Percentiles rank a stretch among this genome's conserved stretches.
phyloP scores from a whole-genome alignment of 2,888 invertebrate species.

The Eupithecia pulchellata region DNA sequence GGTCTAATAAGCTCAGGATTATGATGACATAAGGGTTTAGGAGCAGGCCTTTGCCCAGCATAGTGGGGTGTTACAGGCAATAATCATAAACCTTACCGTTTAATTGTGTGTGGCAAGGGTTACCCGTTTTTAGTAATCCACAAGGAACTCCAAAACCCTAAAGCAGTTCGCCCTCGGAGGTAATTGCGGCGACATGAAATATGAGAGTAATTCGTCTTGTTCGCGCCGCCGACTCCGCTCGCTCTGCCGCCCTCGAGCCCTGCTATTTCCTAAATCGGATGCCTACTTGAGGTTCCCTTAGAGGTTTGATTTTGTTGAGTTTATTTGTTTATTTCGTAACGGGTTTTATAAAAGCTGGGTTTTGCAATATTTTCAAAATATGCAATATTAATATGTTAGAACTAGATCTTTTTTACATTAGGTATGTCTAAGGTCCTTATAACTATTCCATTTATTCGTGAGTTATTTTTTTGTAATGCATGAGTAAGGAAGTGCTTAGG shows the following conservation, averaged over 20 bases:
- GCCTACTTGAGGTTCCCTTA: constrained; percentile 2
- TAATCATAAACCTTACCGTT: no score
- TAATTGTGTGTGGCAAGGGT: background rate
- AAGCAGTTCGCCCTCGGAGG: constrained; percentile 36
- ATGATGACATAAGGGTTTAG: no score
- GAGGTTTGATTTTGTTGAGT: background rate
- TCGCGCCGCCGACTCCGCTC: constrained; percentile 42
- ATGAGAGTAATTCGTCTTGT: constrained; percentile 53
- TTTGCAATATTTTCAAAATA: background rate
- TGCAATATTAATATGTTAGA: no score
- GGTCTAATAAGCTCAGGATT: no score
- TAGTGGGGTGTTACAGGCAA: no score
- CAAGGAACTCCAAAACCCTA: constrained; percentile 33
- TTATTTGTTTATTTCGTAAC: background rate
- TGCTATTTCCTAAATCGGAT: constrained; percentile 21
- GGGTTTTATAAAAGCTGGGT: background rate
- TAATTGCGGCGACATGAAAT: constrained; percentile 62
- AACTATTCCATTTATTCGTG: no score
- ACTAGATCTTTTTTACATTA: no score
- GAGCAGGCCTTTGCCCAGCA: no score
- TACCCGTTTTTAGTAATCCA: constrained; percentile 2
- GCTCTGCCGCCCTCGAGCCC: constrained; percentile 26
- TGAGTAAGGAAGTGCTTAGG: no score
- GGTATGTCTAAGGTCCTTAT: no score
- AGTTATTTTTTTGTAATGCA: no score